These are phyloP conservation scores for Nematolebias whitei DNA, from an alignment of 2,113 vertebrate genomes.

Conservation along the genomic window DNA sequence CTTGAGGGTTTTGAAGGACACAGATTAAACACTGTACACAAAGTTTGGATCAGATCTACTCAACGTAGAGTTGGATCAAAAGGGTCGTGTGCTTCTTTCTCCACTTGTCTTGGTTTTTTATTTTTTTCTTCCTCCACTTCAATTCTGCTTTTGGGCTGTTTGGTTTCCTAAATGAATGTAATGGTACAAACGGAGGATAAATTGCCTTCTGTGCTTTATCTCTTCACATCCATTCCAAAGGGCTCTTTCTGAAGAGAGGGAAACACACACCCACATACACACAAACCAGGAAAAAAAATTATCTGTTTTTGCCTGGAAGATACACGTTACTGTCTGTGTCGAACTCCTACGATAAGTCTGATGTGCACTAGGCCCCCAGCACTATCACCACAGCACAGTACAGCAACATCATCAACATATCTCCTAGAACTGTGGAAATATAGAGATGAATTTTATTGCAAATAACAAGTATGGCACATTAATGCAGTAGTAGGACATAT, in stretches of 20 bases:
- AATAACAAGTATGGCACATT: too few species aligned
- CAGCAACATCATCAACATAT: constrained; percentile 11
- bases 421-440: background rate
- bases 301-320: constrained; percentile 75
- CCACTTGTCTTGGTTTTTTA: constrained; percentile 1
- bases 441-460: too few species aligned
- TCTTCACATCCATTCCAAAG: constrained; percentile 76
- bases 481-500: too few species aligned
- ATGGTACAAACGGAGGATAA: constrained; percentile 79
- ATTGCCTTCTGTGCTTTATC: constrained; percentile 74
- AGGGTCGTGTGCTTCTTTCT: constrained; percentile 28
- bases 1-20: constrained; percentile 62
- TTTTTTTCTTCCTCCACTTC: constrained; percentile 6
- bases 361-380: constrained; percentile 56
- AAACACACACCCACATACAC: constrained; percentile 37
- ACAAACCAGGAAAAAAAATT: constrained; percentile 57
- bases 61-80: constrained; percentile 44
- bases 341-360: constrained; percentile 64
- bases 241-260: constrained; percentile 45
- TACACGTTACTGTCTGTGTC: constrained; percentile 67
- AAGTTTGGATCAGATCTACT: constrained; percentile 69
- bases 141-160: constrained; percentile 76
- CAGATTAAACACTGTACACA: constrained; percentile 58
- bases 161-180: constrained; percentile 82
- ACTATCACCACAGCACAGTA: constrained; percentile 41